Percentiles rank a stretch among this genome's conserved stretches.
phyloP scores from a whole-genome alignment of 1,140 invertebrate genomes.

The Achroia grisella region DNA sequence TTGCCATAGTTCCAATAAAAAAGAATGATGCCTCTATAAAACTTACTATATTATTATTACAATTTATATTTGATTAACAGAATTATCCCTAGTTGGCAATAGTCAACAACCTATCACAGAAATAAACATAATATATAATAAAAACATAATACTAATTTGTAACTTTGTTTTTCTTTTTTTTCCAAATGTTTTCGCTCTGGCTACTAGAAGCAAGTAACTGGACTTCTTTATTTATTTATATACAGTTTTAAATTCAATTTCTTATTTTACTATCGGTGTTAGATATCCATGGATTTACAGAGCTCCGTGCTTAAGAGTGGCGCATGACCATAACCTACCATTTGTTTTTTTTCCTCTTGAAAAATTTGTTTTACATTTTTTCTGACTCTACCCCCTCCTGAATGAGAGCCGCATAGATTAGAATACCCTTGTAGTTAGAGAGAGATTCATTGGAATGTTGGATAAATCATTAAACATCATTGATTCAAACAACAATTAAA shows the following conservation, averaged over 20 bases:
- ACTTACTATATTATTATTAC: no score
- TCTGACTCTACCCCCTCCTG: slow-evolving; percentile 36
- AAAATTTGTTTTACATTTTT: slow-evolving; percentile 20
- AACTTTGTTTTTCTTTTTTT: slow-evolving; percentile 37
- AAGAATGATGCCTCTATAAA: no score
- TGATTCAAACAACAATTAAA: no score
- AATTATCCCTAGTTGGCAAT: no score
- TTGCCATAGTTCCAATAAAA: no score
- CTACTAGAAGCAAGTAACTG: slow-evolving; percentile 72
- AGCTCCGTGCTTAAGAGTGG: slow-evolving; percentile 47
- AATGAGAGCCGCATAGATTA: slow-evolving; percentile 57
- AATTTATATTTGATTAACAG: no score
- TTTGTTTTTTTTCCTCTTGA: slow-evolving; percentile 11
- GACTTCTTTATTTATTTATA: slow-evolving; percentile 30
- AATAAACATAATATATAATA: slow-evolving; percentile 3
- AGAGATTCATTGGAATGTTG: slow-evolving; percentile 61
- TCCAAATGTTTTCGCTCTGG: slow-evolving; percentile 66
- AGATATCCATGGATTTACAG: slow-evolving; percentile 27
- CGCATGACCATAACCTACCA: slow-evolving; percentile 41
- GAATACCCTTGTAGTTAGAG: slow-evolving; percentile 50
- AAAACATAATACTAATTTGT: slow-evolving; percentile 37
- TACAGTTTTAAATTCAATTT: slow-evolving; percentile 14
- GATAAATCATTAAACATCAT: neutral
- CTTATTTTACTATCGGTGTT: slow-evolving; percentile 36
- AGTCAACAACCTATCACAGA: neutral